phyloP scores from a whole-genome alignment of 2,888 invertebrate genomes.

The Caenorhabditis doughertyi region DNA sequence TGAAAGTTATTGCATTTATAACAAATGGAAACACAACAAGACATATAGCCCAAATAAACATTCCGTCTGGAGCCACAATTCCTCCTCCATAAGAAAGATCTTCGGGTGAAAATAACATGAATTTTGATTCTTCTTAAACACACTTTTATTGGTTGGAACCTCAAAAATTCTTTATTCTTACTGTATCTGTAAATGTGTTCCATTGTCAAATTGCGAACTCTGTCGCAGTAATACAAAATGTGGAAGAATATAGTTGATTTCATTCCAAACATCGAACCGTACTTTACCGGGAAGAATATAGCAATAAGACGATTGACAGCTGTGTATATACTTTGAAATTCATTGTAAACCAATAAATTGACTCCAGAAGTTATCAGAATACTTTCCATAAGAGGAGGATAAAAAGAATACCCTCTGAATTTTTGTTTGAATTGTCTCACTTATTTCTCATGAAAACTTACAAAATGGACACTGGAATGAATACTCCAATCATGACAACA shows the following conservation, averaged over 20 bases:
- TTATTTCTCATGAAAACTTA: no score
- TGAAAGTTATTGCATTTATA: slow-evolving; percentile 23
- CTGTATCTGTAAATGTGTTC: slow-evolving; percentile 16
- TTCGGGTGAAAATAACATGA: slow-evolving; percentile 14
- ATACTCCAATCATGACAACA: slow-evolving; percentile 12
- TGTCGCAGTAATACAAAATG: slow-evolving; percentile 34
- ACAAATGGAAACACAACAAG: slow-evolving; percentile 29
- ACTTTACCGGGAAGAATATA: slow-evolving; percentile 19
- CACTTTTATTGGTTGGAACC: no score
- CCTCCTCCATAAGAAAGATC: slow-evolving; percentile 14
- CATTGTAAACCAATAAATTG: slow-evolving; percentile 36
- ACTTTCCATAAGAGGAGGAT: slow-evolving; percentile 25
- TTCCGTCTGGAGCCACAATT: slow-evolving; percentile 14
- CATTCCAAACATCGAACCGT: slow-evolving; percentile 8
- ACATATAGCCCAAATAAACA: slow-evolving; percentile 8
- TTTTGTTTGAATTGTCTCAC: no score
- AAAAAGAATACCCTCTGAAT: slow-evolving; percentile 24
- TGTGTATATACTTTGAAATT: slow-evolving; percentile 36
- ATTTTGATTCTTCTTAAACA: slow-evolving; percentile 18
- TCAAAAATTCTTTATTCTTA: no score
- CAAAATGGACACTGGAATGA: slow-evolving; percentile 20
- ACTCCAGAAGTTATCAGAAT: background rate
- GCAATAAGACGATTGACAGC: slow-evolving; percentile 32
- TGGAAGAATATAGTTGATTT: slow-evolving; percentile 22
- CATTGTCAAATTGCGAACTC: slow-evolving; percentile 27